A percentile compares a stretch with the other conserved stretches of the same genome.
Evolutionary conservation across 2,888 invertebrate genomes (phyloP).

Genomic region (Acanthosepion lycidas): DNA sequence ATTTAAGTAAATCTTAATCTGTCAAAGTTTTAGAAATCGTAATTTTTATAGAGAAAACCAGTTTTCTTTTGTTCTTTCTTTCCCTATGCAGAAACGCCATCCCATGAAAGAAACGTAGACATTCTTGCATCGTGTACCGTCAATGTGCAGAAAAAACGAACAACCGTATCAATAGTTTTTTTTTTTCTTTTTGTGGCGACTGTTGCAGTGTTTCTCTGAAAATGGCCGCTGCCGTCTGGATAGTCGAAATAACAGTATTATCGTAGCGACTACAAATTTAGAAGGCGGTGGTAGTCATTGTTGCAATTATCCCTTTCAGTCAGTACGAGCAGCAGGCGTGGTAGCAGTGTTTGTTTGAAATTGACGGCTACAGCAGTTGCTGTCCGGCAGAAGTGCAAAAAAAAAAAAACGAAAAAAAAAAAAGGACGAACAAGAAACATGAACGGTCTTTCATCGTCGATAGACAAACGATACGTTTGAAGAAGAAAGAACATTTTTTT

Average conservation of each 20-base stretch:
- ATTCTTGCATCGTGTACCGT: too few species aligned
- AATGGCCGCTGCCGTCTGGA: not conserved
- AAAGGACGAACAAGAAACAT: not conserved
- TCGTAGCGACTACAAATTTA: not conserved
- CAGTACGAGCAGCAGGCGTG: not conserved
- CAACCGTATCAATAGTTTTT: not conserved
- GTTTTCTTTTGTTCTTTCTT: too few species aligned
- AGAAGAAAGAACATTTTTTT: too few species aligned
- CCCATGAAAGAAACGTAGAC: too few species aligned
- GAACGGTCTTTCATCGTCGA: not conserved
- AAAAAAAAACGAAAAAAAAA: too few species aligned
- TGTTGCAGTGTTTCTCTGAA: not conserved
- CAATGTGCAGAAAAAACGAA: too few species aligned
- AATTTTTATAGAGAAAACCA: too few species aligned
- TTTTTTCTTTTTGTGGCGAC: not conserved
- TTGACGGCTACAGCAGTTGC: not conserved
- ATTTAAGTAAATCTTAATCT: too few species aligned
- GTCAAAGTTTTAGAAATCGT: too few species aligned
- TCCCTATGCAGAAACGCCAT: too few species aligned
- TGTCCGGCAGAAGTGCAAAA: not conserved
- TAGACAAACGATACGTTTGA: too few species aligned
- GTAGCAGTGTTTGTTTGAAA: not conserved
- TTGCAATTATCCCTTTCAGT: not conserved
- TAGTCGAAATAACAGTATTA: not conserved
- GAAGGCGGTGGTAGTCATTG: not conserved